A percentile compares a stretch with the other conserved stretches of the same genome.
These are phyloP conservation scores for Carpatolechia fugitivella DNA, from an alignment of 2,888 invertebrate species.

Conservation along the genomic window DNA sequence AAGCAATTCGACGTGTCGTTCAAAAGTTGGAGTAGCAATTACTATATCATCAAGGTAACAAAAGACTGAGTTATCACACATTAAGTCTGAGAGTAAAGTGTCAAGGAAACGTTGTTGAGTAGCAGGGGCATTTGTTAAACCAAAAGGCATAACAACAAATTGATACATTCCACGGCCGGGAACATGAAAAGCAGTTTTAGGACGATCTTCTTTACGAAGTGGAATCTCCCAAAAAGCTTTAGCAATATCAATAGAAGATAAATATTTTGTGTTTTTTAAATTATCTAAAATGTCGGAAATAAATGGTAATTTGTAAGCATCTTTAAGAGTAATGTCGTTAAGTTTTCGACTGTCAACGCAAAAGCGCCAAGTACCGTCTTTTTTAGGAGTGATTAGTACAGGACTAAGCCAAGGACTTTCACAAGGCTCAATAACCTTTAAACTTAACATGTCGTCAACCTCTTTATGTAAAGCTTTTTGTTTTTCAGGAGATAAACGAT, in stretches of 20 bases:
- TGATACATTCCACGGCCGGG: conserved; percentile 12
- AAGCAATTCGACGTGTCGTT: neutral
- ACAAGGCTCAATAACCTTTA: conserved; percentile 22
- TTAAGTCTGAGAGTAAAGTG: neutral
- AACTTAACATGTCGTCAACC: conserved; percentile 24
- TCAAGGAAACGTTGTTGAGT: conserved; percentile 17
- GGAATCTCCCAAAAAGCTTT: conserved; percentile 3
- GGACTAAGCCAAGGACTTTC: conserved; percentile 26
- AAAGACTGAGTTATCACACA: neutral
- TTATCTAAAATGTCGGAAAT: conserved; percentile 6
- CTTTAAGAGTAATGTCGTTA: conserved; percentile 22
- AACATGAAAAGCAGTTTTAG: conserved; percentile 6
- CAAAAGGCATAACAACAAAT: conserved; percentile 16
- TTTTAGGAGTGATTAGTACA: conserved; percentile 22
- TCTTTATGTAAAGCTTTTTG: conserved; percentile 21
- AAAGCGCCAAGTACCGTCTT: conserved; percentile 20
- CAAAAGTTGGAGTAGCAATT: neutral
- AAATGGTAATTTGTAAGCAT: conserved; percentile 19
- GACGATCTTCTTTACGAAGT: neutral
- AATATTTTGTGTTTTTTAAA: neutral
- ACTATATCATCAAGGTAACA: neutral
- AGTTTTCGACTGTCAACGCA: conserved; percentile 26
- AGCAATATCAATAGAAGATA: neutral
- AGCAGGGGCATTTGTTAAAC: conserved; percentile 16
- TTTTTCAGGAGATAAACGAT: conserved; percentile 26